phyloP scores from a whole-genome alignment of 92 coral and sea anemone genomes.

The Porites rus region DNA sequence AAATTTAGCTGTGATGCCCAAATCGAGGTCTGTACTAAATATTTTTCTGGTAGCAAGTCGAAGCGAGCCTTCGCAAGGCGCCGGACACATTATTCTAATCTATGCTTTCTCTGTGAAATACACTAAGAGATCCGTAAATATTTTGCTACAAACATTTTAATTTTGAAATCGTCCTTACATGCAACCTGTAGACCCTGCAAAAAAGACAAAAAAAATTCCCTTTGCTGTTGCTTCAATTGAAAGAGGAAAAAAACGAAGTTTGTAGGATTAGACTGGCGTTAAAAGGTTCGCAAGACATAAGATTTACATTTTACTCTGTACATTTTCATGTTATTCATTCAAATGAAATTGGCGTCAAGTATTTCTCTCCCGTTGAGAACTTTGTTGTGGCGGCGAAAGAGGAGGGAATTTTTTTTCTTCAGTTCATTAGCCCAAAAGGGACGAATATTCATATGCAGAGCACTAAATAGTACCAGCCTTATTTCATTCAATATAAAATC shows the following conservation, averaged over 20 bases:
- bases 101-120: not conserved
- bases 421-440: not conserved
- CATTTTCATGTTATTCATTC: not conserved
- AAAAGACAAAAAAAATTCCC: not conserved
- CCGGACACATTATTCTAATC: not conserved
- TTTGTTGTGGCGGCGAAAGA: not conserved
- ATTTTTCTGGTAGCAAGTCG: not conserved
- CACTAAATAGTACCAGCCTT: not conserved
- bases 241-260: too few species aligned
- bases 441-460: not conserved
- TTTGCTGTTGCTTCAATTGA: too few species aligned
- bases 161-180: not conserved
- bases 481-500: too few species aligned
- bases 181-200: not conserved
- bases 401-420: not conserved
- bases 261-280: too few species aligned
- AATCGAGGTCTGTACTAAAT: constrained; percentile 62
- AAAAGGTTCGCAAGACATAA: too few species aligned
- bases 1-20: constrained; percentile 84
- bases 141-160: not conserved
- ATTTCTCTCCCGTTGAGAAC: constrained; percentile 17
- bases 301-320: not conserved
- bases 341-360: constrained; percentile 20
- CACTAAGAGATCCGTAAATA: not conserved
- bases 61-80: not conserved